A percentile compares a stretch with the other conserved stretches of the same genome.
These are phyloP conservation scores for Drosophila watanabei DNA, from an alignment of 1,140 invertebrate species.

Conservation along the genomic window DNA sequence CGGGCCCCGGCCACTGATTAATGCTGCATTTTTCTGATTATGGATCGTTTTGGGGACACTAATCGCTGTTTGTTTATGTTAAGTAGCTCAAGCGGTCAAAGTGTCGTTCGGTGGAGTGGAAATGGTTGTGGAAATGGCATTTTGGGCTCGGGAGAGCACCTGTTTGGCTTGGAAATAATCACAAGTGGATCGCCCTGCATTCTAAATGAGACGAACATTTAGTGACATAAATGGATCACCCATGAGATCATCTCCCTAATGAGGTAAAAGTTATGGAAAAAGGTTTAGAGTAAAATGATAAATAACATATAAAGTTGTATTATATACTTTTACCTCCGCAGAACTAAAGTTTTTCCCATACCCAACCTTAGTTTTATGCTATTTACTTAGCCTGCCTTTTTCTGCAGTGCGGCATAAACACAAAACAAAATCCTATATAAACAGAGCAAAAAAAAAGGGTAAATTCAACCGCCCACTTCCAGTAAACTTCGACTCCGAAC, in stretches of 20 bases:
- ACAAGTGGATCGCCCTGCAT: conserved; percentile 16
- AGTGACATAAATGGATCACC: conserved; percentile 50
- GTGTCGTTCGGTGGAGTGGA: conserved; percentile 24
- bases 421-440: not conserved
- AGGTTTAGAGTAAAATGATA: not conserved
- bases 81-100: conserved; percentile 38
- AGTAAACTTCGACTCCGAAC: conserved; percentile 68
- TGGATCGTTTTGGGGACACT: conserved; percentile 41
- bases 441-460: conserved; percentile 7
- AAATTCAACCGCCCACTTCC: conserved; percentile 63
- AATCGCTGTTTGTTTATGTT: conserved; percentile 53
- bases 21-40: conserved; percentile 62
- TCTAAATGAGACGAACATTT: conserved; percentile 29
- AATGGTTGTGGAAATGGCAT: conserved; percentile 1
- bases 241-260: conserved; percentile 34
- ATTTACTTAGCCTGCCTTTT: conserved; percentile 61
- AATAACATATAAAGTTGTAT: not conserved
- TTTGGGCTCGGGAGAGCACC: conserved; percentile 10
- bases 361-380: conserved; percentile 24
- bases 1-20: conserved; percentile 40
- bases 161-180: conserved; percentile 10
- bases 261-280: conserved; percentile 15
- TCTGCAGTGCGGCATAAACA: conserved; percentile 40
- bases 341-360: not conserved
- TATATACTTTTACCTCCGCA: not conserved